Base-by-base conservation (phyloP, 2,113 vertebrate genomes). In the Pholis gunnellus region DNA sequence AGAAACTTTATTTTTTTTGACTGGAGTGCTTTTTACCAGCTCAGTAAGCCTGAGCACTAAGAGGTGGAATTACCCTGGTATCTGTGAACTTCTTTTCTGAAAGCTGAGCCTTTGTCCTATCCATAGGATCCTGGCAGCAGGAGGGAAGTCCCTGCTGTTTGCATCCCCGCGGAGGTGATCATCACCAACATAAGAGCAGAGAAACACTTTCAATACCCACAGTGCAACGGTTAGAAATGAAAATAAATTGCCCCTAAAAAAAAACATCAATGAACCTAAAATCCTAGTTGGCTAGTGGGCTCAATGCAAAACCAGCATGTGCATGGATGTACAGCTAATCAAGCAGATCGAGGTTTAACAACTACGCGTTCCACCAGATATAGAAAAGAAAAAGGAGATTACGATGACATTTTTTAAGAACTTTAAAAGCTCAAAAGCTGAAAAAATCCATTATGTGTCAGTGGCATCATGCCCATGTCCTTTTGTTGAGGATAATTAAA, bases 151-250 rank as follows among this genome's bases (percentile, higher is more conserved):
- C 54, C 18, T 54, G 69, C 54, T 63, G 60, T 27, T 69, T 22
- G 10, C n/a, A 36, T 82, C 29, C 38, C 70, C 15, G 46, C 4
- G 2, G 79, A 75, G 59, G 25, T 75, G 59, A 64, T 77, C 48
- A 29, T 72, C 7, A 38, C 14, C 67, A 64, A 36, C 66, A 72
- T 54, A 67, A 44, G 72, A n/a, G 29, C 36, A 50, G 5, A 36
- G 13, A 79, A 85, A 83, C 31, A 50, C 29, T 29, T 78, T 71
- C 4, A 61, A 4, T 48, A 65, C 67, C 63, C 67, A 71, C 67
- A 29, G 70, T 79, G 74, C 27, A 34, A 44, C n/a, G 18, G 44
- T 31, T 75, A 66, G 29, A 70, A 78, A 69, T 52, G 13, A 14
- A 76, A 79, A 76, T 68, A 11, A 48, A 81, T 50, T 56, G 2